Conservation (phyloP, 2,797 vertebrate genomes). For the Microctenopoma steveboyesi region DNA sequence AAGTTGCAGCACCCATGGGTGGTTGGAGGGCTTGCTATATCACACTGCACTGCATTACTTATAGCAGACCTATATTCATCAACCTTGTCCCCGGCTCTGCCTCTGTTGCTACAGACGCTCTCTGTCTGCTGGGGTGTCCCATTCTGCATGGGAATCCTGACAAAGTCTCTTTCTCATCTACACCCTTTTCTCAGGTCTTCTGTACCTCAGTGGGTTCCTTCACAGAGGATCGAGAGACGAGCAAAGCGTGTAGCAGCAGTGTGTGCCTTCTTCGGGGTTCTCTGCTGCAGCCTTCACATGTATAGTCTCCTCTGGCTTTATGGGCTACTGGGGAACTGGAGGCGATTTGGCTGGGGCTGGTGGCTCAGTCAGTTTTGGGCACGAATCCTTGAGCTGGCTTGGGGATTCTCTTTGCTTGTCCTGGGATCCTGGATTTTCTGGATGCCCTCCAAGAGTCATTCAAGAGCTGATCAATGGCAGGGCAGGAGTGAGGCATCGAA, state of each 20-base stretch:
- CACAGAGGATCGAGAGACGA: slow-evolving; percentile 65
- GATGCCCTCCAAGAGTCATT: slow-evolving; percentile 61
- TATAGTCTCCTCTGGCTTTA: slow-evolving; percentile 89
- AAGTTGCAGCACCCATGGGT: slow-evolving; percentile 75
- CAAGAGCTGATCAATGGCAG: slow-evolving; percentile 42
- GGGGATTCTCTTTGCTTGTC: slow-evolving; percentile 81
- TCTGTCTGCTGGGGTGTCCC: slow-evolving; percentile 85
- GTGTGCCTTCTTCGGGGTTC: slow-evolving; percentile 80
- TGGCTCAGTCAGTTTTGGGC: slow-evolving; percentile 91
- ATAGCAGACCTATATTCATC: slow-evolving; percentile 82
- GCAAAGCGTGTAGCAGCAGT: slow-evolving; percentile 77
- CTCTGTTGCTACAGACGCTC: slow-evolving; percentile 84
- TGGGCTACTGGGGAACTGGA: slow-evolving; percentile 82
- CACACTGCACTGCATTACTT: slow-evolving; percentile 77
- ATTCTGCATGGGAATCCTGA: slow-evolving; percentile 75
- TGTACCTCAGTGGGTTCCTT: slow-evolving; percentile 68
- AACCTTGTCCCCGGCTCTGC: slow-evolving; percentile 74
- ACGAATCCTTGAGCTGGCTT: slow-evolving; percentile 86
- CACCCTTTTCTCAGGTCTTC: slow-evolving; percentile 58
- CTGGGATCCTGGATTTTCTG: slow-evolving; percentile 82
- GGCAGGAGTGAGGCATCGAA: slow-evolving; percentile 38
- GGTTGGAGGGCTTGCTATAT: slow-evolving; percentile 72
- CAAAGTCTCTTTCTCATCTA: slow-evolving; percentile 74
- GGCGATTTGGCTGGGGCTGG: slow-evolving; percentile 87
- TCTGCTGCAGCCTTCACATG: slow-evolving; percentile 87